These are phyloP conservation scores for Drosophila sucinea DNA, from an alignment of 1,140 invertebrate genomes.

Conservation along the genomic window DNA sequence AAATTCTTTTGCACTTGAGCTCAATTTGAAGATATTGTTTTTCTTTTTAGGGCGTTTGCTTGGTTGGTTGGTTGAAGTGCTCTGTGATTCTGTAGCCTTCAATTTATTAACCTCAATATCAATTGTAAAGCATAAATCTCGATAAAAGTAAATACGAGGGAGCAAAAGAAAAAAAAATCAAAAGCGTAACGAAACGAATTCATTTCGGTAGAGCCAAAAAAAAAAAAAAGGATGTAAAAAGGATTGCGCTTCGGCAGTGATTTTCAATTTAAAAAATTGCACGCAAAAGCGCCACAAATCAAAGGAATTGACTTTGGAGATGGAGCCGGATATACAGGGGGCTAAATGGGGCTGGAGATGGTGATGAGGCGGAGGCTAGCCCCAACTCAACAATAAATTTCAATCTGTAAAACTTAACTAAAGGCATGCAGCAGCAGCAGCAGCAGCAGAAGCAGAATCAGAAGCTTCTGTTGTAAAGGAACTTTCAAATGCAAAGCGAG, in stretches of 20 bases:
- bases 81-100: conserved; percentile 59
- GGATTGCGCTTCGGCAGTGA: conserved; percentile 75
- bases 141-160: conserved; percentile 77
- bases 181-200: conserved; percentile 65
- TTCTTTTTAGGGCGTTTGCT: not conserved
- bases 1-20: conserved; percentile 62
- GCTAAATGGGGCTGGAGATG: conserved; percentile 18
- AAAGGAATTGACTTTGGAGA: conserved; percentile 76
- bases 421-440: conserved; percentile 48
- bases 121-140: conserved; percentile 78
- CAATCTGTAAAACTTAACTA: conserved; percentile 78
- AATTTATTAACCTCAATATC: conserved; percentile 81
- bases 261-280: conserved; percentile 82
- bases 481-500: conserved; percentile 72
- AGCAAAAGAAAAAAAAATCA: conserved; percentile 14
- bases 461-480: conserved; percentile 36
- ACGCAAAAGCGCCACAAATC: conserved; percentile 81
- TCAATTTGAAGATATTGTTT: conserved; percentile 66
- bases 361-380: conserved; percentile 21
- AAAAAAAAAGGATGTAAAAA: conserved; percentile 68
- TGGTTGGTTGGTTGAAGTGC: conserved; percentile 19
- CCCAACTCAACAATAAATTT: conserved; percentile 70
- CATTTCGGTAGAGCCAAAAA: conserved; percentile 52
- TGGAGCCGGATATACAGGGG: not conserved
- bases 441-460: conserved; percentile 28